These are phyloP conservation scores for Gastrophryne carolinensis DNA, from an alignment of 2,797 vertebrate genomes.

Conservation along the genomic window DNA sequence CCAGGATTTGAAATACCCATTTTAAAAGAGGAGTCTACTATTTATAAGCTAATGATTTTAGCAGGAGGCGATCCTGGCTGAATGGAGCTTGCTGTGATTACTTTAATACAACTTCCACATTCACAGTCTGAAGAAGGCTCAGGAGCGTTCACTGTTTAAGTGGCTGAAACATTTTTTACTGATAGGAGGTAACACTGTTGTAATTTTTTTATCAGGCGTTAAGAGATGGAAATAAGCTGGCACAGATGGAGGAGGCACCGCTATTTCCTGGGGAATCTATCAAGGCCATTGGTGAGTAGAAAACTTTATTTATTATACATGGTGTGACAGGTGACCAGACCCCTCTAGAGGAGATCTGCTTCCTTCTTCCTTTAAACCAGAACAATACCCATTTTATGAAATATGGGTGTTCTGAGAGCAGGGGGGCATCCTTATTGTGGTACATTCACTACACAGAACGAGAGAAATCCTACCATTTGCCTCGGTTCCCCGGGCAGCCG, in stretches of 20 bases:
- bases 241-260: conserved; percentile 85
- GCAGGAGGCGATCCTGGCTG: conserved; percentile 1
- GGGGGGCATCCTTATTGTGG: no score
- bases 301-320: not conserved
- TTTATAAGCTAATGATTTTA: not conserved
- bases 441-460: no score
- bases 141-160: conserved; percentile 32
- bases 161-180: conserved; percentile 30
- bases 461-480: no score
- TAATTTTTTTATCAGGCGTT: conserved; percentile 72
- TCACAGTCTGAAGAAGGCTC: conserved; percentile 13
- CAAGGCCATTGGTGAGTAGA: conserved; percentile 80
- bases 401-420: no score
- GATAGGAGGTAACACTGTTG: conserved; percentile 60
- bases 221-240: conserved; percentile 77
- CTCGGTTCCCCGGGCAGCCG: no score
- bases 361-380: not conserved
- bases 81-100: conserved; percentile 2
- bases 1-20: not conserved
- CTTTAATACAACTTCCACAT: not conserved
- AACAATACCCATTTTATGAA: not conserved
- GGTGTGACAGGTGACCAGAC: not conserved
- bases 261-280: conserved; percentile 89
- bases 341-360: not conserved
- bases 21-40: not conserved